These are phyloP conservation scores for Fragum sueziense DNA, from an alignment of 2,888 invertebrate species.

Conservation along the genomic window DNA sequence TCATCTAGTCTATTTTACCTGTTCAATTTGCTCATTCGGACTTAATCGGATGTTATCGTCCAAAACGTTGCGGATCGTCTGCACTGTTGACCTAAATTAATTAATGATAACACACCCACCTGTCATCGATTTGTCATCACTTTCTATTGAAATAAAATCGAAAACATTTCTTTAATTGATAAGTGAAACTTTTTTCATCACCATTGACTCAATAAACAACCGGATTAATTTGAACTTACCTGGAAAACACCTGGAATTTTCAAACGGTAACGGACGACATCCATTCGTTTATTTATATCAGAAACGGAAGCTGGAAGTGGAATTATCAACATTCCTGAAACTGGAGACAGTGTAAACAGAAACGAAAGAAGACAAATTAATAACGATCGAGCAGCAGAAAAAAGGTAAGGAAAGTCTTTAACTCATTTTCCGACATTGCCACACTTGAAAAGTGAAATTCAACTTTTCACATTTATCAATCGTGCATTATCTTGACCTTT, in stretches of 20 bases:
- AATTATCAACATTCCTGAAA: constrained; percentile 17
- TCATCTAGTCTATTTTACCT: neutral
- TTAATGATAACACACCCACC: constrained; percentile 47
- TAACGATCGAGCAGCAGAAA: too few relatives aligned
- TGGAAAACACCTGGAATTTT: constrained; percentile 7
- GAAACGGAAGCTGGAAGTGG: constrained; percentile 12
- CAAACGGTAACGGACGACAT: neutral
- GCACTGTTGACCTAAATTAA: constrained; percentile 19
- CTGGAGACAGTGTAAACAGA: neutral
- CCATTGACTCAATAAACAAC: neutral
- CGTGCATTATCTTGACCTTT: too few relatives aligned
- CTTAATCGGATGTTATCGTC: neutral
- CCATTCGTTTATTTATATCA: constrained; percentile 11
- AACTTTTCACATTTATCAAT: too few relatives aligned
- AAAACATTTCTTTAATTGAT: neutral
- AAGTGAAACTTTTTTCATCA: neutral
- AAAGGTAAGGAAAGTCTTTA: too few relatives aligned
- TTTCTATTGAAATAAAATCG: constrained; percentile 13
- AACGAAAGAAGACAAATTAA: too few relatives aligned
- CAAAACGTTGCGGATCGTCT: constrained; percentile 19
- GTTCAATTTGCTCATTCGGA: neutral
- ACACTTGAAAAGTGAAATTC: too few relatives aligned
- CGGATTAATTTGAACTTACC: neutral
- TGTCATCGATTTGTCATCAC: constrained; percentile 34
- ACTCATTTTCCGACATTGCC: too few relatives aligned